Evolutionary conservation across 2,797 vertebrate species (phyloP), one percentile per base, ranked within the genome.

Genomic region (Sebastes oblongus): DNA sequence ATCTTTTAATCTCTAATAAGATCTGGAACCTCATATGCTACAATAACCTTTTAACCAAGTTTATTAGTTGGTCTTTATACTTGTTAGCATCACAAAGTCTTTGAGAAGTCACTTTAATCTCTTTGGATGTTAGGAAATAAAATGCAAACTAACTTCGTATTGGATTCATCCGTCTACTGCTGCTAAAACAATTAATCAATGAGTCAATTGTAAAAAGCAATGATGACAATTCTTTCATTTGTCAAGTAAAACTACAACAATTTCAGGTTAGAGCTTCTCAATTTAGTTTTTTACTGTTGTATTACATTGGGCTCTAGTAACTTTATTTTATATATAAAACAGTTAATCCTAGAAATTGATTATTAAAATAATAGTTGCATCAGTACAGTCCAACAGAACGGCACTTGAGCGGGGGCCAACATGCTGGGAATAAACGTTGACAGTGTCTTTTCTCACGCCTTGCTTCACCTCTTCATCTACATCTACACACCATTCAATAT

Each of bases 321-420:
- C 27, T 29, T 27, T 27, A 27, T 27, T 27, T 27, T 27, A 27
- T 27, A 27, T 27, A 27, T 27, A 27, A 27, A 27, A 27, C 25
- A 27, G 25, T 27, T 0, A 18, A 46, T 46, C 42, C 42, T 46
- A 46, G 6, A 46, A 46, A 18, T 46, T 6, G 0, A 0, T 0
- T 46, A 16, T 46, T 46, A 46, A 46, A 52, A 52, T 25, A 24
- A 64, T 16, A 16, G n/a, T 64, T 39, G n/a, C 32, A 0, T 64
- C 6, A 13, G 6, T 12, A 18, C 25, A 60, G 27, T 60, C 56
- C 0, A 0, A 61, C 29, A 12, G 9, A 32, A 61, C n/a, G 14
- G 34, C 34, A 16, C 22, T 65, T 18, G 14, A 46, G 16, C 3
- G 9, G 20, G 20, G 20, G 27, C 13, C 39, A 36, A 7, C 8